Evolutionary conservation across 1,140 invertebrate species (phyloP), one percentile per base, ranked within the genome.

Genomic region (Listronotus bonariensis): DNA sequence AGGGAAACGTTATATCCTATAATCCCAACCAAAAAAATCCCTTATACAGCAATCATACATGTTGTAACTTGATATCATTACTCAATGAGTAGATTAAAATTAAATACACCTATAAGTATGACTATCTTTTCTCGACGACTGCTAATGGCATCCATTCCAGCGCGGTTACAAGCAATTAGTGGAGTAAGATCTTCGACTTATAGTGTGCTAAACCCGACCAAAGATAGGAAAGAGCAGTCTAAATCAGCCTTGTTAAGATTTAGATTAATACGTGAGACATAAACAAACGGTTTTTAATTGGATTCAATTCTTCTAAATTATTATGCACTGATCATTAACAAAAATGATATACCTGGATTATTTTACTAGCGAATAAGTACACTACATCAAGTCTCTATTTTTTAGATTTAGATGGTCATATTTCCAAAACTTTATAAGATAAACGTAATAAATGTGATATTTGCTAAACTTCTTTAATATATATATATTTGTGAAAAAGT

Each of bases 361-460:
- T n/a, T 6, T 6, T 34, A 34, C 32, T 34, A 34, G 5, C 5
- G 9, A 6, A 48, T 61, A 48, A 46, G 58, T 61, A 52, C 49
- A 18, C 41, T 53, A 17, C 34, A 17, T 54, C 54, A 53, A 42
- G 59, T 68, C 55, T 62, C 38, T 14, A 57, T n/a, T n/a, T n/a
- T n/a, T n/a, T n/a, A n/a, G n/a, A n/a, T n/a, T n/a, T n/a, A n/a
- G n/a, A n/a, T n/a, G n/a, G n/a, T n/a, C n/a, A n/a, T n/a, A n/a
- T n/a, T n/a, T n/a, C n/a, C n/a, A n/a, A n/a, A n/a, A n/a, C 45
- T 49, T 38, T 49, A 45, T 59, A n/a, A 59, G 34, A 51, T 49
- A 49, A 45, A 59, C 57, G 57, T 59, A 40, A 20, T 59, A 51
- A n/a, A n/a, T n/a, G n/a, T n/a, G n/a, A n/a, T n/a, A n/a, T n/a